These are phyloP conservation scores for Chloromyia formosa DNA, from an alignment of 2,888 invertebrate genomes.

Conservation along the genomic window DNA sequence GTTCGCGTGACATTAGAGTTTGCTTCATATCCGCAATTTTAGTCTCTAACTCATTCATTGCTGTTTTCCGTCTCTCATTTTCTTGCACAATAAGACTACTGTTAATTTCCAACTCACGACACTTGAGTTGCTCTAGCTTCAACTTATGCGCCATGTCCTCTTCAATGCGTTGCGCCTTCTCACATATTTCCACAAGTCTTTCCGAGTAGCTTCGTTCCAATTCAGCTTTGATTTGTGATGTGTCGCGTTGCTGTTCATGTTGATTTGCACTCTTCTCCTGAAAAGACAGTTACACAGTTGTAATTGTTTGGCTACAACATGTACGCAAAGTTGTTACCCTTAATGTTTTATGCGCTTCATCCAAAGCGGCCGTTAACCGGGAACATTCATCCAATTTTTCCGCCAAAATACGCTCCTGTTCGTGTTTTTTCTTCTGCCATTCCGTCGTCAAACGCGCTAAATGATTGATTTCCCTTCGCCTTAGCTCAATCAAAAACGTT, in stretches of 20 bases:
- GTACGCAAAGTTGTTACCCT: too few relatives aligned
- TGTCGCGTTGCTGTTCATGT: constrained; percentile 52
- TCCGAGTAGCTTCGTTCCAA: constrained; percentile 69
- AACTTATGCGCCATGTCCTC: constrained; percentile 69
- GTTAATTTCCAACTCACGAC: constrained; percentile 64
- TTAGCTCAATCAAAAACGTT: constrained; percentile 70
- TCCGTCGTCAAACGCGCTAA: constrained; percentile 67
- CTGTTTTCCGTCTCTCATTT: constrained; percentile 57
- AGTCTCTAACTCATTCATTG: constrained; percentile 54
- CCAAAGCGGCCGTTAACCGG: constrained; percentile 68
- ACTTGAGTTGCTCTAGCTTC: constrained; percentile 64
- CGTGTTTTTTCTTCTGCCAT: constrained; percentile 68
- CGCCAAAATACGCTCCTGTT: constrained; percentile 68
- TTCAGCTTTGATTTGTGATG: constrained; percentile 69
- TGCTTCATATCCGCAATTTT: constrained; percentile 64
- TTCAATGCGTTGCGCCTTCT: constrained; percentile 69
- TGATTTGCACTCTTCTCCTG: constrained; percentile 46
- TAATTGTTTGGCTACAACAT: too few relatives aligned
- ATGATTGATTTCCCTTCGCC: constrained; percentile 69
- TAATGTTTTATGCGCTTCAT: constrained; percentile 54
- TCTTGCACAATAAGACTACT: constrained; percentile 64
- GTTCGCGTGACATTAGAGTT: constrained; percentile 71
- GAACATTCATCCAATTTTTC: constrained; percentile 71
- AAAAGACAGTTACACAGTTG: too few relatives aligned
- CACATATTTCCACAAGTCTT: constrained; percentile 69